Evolutionary conservation across 2,888 invertebrate genomes (phyloP).

Genomic region (Agrochola lota): DNA sequence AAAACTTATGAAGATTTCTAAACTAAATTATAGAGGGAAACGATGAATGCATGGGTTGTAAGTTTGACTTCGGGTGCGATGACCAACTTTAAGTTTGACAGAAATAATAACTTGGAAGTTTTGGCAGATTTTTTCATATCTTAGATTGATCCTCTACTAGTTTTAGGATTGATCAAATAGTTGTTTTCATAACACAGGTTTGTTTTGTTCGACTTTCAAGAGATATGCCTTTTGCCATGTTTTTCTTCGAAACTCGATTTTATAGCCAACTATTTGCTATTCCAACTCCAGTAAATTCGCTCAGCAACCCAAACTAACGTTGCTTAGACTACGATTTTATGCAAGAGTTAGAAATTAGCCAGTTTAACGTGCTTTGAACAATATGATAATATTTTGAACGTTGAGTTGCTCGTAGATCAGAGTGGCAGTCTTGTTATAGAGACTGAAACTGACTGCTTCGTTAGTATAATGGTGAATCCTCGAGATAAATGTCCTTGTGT

Average conservation of each 20-base stretch:
- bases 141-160: constrained; percentile 14
- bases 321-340: constrained; percentile 41
- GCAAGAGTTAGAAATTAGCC: constrained; percentile 50
- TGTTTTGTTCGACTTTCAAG: background rate
- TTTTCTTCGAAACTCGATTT: constrained; percentile 5
- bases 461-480: constrained; percentile 57
- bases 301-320: constrained; percentile 35
- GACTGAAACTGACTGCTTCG: constrained; percentile 57
- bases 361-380: constrained; percentile 34
- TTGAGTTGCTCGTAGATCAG: constrained; percentile 60
- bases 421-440: constrained; percentile 57
- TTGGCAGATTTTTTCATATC: background rate
- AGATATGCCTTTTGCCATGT: background rate
- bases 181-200: background rate
- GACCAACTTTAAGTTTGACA: constrained; percentile 11
- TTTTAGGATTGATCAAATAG: constrained; percentile 21
- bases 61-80: constrained; percentile 26
- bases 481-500: constrained; percentile 55
- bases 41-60: constrained; percentile 33
- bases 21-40: constrained; percentile 38
- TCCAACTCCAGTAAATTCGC: constrained; percentile 34
- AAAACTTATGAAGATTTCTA: constrained; percentile 43
- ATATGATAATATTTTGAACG: constrained; percentile 60
- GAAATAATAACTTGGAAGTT: constrained; percentile 28
- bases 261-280: constrained; percentile 8